Evolutionary conservation across 2,888 invertebrate genomes (phyloP).

Genomic region (Pilophorus perplexus): DNA sequence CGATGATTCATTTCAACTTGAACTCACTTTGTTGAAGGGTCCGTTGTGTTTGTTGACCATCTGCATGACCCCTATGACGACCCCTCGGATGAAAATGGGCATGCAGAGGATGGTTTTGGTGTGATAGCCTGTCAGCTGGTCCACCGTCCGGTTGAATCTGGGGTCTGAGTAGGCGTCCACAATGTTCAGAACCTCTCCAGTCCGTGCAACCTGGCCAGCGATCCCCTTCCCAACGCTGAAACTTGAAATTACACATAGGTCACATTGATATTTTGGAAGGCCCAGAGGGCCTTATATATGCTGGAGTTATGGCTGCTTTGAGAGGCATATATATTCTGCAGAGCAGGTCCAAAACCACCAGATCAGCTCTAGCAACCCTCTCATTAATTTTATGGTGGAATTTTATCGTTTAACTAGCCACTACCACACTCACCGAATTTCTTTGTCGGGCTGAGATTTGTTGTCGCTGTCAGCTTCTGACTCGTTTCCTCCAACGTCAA

Average conservation of each 20-base stretch:
- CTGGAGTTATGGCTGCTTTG: no score
- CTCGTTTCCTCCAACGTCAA: conserved; percentile 62
- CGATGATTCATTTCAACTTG: background rate
- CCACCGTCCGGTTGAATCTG: conserved; percentile 70
- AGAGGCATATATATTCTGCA: no score
- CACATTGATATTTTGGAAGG: background rate
- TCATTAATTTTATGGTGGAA: no score
- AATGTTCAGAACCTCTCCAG: conserved; percentile 77
- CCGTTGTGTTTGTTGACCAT: conserved; percentile 73
- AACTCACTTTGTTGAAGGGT: conserved; percentile 51
- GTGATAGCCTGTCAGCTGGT: conserved; percentile 65
- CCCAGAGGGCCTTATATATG: no score
- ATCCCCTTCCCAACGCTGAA: conserved; percentile 77
- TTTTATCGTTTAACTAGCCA: no score
- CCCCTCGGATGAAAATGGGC: conserved; percentile 78
- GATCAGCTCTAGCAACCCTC: no score
- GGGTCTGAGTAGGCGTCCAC: conserved; percentile 76
- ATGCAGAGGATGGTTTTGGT: conserved; percentile 79
- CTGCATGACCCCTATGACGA: conserved; percentile 80
- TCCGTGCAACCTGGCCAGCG: conserved; percentile 76
- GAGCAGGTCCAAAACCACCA: no score
- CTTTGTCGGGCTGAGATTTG: conserved; percentile 43
- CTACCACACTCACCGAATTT: conserved; percentile 50
- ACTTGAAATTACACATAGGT: conserved; percentile 51
- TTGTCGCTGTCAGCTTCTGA: conserved; percentile 47